Conservation (phyloP, 2,888 invertebrate genomes). For the Apamea epomidion region DNA sequence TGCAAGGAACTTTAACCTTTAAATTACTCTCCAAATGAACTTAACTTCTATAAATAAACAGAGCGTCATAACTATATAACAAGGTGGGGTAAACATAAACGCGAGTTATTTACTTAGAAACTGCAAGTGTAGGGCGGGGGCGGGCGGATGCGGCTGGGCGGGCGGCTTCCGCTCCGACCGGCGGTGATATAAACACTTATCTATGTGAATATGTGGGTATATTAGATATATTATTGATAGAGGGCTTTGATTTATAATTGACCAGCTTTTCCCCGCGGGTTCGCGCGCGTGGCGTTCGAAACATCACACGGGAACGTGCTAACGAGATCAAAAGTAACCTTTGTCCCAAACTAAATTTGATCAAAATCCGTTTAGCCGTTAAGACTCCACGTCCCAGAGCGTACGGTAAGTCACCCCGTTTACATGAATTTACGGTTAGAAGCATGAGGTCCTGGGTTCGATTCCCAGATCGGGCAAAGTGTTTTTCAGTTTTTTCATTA, state of each 20-base stretch:
- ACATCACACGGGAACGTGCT: too few species aligned
- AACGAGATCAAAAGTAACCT: not conserved
- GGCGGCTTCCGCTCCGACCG: constrained; percentile 39
- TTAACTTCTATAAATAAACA: constrained; percentile 25
- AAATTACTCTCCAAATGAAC: not conserved
- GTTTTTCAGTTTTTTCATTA: too few species aligned
- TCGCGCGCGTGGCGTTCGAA: too few species aligned
- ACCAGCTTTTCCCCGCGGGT: too few species aligned
- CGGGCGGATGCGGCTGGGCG: constrained; percentile 44
- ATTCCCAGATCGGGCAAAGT: too few species aligned
- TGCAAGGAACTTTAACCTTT: not conserved
- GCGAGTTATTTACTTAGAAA: constrained; percentile 47
- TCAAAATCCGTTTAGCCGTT: not conserved
- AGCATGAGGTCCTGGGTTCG: too few species aligned
- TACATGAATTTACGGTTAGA: too few species aligned
- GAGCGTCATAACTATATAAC: constrained; percentile 4
- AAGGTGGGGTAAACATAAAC: constrained; percentile 27
- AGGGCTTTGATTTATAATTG: not conserved
- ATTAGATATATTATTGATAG: constrained; percentile 1
- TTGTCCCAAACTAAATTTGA: not conserved
- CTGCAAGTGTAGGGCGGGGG: constrained; percentile 57
- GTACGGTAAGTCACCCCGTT: too few species aligned
- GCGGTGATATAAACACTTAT: constrained; percentile 15
- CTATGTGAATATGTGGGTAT: constrained; percentile 12
- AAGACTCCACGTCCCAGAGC: not conserved